phyloP scores from a whole-genome alignment of 2,113 vertebrate species.

The Macroglossus sobrinus region DNA sequence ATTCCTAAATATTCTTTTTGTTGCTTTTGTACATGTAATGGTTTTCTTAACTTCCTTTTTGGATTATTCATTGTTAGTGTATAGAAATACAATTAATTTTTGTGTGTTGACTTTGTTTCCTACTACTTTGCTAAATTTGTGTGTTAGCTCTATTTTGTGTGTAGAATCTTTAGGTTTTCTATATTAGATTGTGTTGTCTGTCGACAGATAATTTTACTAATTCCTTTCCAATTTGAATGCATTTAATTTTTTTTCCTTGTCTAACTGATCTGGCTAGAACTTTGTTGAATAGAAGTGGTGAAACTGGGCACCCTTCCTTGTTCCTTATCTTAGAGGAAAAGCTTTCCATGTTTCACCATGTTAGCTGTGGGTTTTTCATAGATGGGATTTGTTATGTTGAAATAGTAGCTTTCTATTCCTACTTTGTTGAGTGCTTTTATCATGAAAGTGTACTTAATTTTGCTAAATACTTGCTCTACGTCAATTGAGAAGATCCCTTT shows the following conservation, averaged over 20 bases:
- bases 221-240: not conserved
- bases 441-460: not conserved
- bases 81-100: not conserved
- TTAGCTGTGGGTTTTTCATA: not conserved
- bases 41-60: not conserved
- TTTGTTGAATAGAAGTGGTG: not conserved
- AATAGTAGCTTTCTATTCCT: not conserved
- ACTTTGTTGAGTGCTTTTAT: not conserved
- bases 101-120: not conserved
- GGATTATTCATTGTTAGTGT: not conserved
- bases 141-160: not conserved
- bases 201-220: not conserved
- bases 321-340: not conserved
- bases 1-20: not conserved
- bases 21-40: not conserved
- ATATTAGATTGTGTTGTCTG: not conserved
- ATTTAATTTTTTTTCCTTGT: not conserved
- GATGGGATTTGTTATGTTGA: not conserved
- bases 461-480: not conserved
- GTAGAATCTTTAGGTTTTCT: not conserved
- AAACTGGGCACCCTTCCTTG: not conserved
- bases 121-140: not conserved
- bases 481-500: not conserved
- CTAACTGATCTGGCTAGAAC: not conserved
- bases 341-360: not conserved